These are phyloP conservation scores for Fregetta grallaria DNA, from an alignment of 2,113 vertebrate species.

Conservation along the genomic window DNA sequence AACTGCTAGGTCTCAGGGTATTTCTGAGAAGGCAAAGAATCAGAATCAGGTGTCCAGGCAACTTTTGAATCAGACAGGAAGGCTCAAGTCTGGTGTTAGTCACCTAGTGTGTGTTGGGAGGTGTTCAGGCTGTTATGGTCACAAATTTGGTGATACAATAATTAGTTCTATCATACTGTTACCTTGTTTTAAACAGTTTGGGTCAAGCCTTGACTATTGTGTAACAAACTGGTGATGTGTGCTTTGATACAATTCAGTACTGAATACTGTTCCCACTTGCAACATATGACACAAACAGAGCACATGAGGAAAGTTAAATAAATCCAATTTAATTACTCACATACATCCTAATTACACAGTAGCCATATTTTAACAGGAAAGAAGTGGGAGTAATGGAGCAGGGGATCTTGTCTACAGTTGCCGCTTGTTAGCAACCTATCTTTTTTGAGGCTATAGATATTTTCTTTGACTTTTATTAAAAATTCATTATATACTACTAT, in stretches of 20 bases:
- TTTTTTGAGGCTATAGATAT: not conserved
- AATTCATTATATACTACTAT: not conserved
- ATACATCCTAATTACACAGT: not conserved
- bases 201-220: not conserved
- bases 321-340: not conserved
- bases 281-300: not conserved
- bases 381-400: rapidly evolving
- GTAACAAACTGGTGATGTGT: not conserved
- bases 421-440: not conserved
- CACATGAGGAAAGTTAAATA: not conserved
- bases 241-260: not conserved
- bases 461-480: not conserved
- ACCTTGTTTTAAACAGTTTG: not conserved
- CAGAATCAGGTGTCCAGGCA: not conserved
- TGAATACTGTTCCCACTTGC: not conserved
- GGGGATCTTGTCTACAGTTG: not conserved
- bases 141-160: not conserved
- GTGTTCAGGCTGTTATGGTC: rapidly evolving
- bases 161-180: not conserved
- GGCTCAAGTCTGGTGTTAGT: not conserved
- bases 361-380: not conserved
- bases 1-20: not conserved
- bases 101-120: rapidly evolving
- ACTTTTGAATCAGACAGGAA: not conserved
- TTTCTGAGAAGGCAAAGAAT: not conserved